Evolutionary conservation across 2,113 vertebrate species (phyloP).

Genomic region (Sclerurus mexicanus): DNA sequence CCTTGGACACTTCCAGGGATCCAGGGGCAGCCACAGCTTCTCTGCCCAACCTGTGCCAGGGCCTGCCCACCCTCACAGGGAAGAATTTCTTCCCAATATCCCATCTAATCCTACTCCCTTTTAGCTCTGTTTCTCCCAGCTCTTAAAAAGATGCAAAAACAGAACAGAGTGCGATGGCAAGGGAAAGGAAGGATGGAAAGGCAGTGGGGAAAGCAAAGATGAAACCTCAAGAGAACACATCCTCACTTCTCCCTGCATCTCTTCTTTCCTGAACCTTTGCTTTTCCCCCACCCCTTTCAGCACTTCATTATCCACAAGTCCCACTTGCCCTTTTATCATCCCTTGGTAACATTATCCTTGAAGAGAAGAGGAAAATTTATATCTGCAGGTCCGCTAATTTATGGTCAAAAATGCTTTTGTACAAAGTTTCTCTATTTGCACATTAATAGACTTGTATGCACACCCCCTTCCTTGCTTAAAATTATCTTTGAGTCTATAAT

Average conservation of each 20-base stretch:
- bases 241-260: neutral
- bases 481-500: conserved; percentile 25
- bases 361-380: neutral
- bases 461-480: neutral
- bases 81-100: neutral
- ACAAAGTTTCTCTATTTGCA: neutral
- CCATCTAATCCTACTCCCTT: neutral
- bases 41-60: neutral
- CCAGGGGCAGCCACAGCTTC: neutral
- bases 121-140: neutral
- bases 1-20: neutral
- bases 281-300: neutral
- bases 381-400: neutral
- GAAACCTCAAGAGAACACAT: neutral
- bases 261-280: neutral
- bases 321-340: neutral
- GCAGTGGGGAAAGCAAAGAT: neutral
- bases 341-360: neutral
- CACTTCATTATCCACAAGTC: neutral
- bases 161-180: neutral
- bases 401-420: neutral
- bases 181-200: neutral
- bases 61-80: neutral
- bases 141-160: neutral
- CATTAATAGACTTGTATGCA: neutral